A percentile compares a stretch with the other conserved stretches of the same genome.
Conservation (phyloP, 37 sponge, comb jelly and placozoan genomes). For the Axinella damicornis region DNA sequence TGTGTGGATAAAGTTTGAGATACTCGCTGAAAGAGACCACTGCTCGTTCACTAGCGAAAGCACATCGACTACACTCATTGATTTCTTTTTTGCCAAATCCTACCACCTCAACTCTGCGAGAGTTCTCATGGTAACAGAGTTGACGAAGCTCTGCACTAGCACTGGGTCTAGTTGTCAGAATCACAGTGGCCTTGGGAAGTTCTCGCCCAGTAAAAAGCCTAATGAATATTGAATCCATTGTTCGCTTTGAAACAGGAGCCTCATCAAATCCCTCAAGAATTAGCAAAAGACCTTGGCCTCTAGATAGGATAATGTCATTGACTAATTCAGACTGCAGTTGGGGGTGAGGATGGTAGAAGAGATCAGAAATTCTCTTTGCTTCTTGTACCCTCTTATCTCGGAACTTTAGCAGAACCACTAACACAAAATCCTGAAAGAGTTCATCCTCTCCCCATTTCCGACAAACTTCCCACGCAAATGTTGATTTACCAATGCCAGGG, state of each 20-base stretch:
- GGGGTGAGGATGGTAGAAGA: neutral
- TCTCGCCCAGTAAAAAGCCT: neutral
- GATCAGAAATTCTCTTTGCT: constrained; percentile 9
- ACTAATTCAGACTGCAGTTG: neutral
- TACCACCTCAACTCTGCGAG: too few relatives aligned
- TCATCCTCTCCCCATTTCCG: neutral
- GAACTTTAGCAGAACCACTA: constrained; percentile 13
- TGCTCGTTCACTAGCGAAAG: neutral
- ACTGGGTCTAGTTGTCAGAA: constrained; percentile 42
- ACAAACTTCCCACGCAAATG: constrained; percentile 29
- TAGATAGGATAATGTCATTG: neutral
- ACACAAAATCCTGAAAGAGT: neutral
- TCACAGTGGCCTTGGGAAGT: constrained; percentile 12
- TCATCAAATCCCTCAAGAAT: constrained; percentile 54
- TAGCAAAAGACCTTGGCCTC: constrained; percentile 10
- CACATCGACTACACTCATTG: neutral
- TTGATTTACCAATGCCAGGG: constrained; percentile 50
- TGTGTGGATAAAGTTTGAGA: constrained; percentile 3
- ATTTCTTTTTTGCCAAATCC: neutral
- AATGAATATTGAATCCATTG: constrained; percentile 6
- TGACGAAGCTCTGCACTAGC: neutral
- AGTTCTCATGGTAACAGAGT: too few relatives aligned
- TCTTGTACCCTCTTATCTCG: constrained; percentile 19
- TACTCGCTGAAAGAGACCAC: neutral
- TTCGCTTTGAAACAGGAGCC: neutral